A percentile compares a stretch with the other conserved stretches of the same genome.
These are phyloP conservation scores for Centruroides sculpturatus DNA, from an alignment of 1,140 invertebrate species.

Conservation along the genomic window DNA sequence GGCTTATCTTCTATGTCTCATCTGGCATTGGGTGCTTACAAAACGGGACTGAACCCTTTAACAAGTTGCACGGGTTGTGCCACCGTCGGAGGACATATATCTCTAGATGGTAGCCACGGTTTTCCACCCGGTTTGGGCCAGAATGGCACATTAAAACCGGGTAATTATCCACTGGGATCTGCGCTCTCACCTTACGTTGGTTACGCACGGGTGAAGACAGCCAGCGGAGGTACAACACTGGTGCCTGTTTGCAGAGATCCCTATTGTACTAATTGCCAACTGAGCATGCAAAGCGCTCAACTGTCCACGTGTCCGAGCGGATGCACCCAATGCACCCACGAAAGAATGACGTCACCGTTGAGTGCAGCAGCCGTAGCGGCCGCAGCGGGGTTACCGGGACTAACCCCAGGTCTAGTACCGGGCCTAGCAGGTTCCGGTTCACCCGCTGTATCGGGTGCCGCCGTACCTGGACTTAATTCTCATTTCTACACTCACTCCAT, in stretches of 20 bases:
- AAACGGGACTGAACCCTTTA: slow-evolving; percentile 10
- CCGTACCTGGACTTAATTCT: slow-evolving; percentile 24
- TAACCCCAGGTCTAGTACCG: slow-evolving; percentile 62
- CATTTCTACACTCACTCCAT: slow-evolving; percentile 70
- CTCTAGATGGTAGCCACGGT: slow-evolving; percentile 16
- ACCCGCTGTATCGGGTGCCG: slow-evolving; percentile 16
- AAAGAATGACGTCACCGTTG: slow-evolving; percentile 48
- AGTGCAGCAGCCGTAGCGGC: slow-evolving; percentile 27
- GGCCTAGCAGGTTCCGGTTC: slow-evolving; percentile 30
- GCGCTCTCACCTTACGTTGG: slow-evolving; percentile 38
- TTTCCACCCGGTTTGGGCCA: slow-evolving; percentile 1
- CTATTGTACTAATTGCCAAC: slow-evolving; percentile 84
- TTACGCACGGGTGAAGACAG: slow-evolving; percentile 79
- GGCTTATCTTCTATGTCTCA: slow-evolving; percentile 3
- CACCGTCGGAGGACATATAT: slow-evolving; percentile 17
- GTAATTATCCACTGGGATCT: slow-evolving; percentile 16
- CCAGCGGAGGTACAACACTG: slow-evolving; percentile 71
- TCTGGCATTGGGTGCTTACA: slow-evolving; percentile 11
- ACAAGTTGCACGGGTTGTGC: slow-evolving; percentile 14
- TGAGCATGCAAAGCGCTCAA: slow-evolving; percentile 62
- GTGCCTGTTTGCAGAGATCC: slow-evolving; percentile 91
- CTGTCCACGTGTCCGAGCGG: slow-evolving; percentile 64
- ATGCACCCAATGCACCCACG: slow-evolving; percentile 89
- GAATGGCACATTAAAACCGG: slow-evolving; percentile 11
- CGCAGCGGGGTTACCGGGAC: slow-evolving; percentile 30